Percentiles rank a stretch among this genome's conserved stretches.
Evolutionary conservation across 37 sponge, comb jelly and placozoan genomes (phyloP).

Genomic region (Aphrocallistes beatrix): DNA sequence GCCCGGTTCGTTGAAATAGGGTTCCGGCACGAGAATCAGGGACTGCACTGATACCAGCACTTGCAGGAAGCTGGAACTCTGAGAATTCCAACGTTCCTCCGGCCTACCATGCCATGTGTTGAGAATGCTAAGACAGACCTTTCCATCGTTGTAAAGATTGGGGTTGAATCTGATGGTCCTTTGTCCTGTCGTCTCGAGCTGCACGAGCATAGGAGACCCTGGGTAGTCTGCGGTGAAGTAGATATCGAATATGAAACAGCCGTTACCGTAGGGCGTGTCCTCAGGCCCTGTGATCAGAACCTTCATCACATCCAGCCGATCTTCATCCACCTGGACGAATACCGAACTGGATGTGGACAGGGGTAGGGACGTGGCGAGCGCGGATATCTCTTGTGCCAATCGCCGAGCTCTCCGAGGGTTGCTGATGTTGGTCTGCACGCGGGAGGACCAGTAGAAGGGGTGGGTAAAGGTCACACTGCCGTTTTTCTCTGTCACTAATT

Average conservation of each 20-base stretch:
- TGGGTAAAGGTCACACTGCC: slow-evolving; percentile 16
- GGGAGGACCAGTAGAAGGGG: slow-evolving; percentile 43
- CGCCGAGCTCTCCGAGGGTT: slow-evolving; percentile 42
- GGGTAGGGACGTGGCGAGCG: slow-evolving; percentile 79
- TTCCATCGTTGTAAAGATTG: slow-evolving; percentile 87
- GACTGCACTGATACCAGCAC: slow-evolving; percentile 93
- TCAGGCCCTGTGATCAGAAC: slow-evolving; percentile 80
- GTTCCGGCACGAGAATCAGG: slow-evolving; percentile 82
- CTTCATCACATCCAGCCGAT: slow-evolving; percentile 82
- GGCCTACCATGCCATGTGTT: slow-evolving; percentile 91
- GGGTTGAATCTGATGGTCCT: slow-evolving; percentile 78
- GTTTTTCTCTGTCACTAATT: not conserved
- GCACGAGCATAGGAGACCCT: slow-evolving; percentile 64
- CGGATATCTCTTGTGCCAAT: slow-evolving; percentile 72
- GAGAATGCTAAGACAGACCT: slow-evolving; percentile 81
- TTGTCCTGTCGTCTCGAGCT: slow-evolving; percentile 72
- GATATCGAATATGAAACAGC: slow-evolving; percentile 81
- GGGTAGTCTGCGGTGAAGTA: slow-evolving; percentile 76
- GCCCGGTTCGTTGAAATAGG: slow-evolving; percentile 95
- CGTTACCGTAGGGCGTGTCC: slow-evolving; percentile 83
- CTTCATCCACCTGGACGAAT: slow-evolving; percentile 73
- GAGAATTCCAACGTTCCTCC: slow-evolving; percentile 79
- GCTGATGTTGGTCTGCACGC: slow-evolving; percentile 4
- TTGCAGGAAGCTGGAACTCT: slow-evolving; percentile 73
- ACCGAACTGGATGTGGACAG: slow-evolving; percentile 61